Conservation (phyloP, 2,888 invertebrate genomes). For the Latrodectus elegans region DNA sequence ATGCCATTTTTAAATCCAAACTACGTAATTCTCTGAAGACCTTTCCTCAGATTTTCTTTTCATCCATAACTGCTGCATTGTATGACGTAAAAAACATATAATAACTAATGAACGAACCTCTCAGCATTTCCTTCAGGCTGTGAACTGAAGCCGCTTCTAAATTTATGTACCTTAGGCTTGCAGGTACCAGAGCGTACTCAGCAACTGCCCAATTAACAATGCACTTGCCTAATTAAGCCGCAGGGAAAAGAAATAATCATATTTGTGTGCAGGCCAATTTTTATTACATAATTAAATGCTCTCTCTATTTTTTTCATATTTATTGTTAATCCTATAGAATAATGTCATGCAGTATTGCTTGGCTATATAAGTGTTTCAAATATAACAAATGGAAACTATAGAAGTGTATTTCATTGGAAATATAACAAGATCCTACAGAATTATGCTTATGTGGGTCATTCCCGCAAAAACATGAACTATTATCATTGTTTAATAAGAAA, state of each 20-base stretch:
- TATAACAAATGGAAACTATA: no score
- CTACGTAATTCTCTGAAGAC: constrained; percentile 10
- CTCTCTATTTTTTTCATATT: constrained; percentile 53
- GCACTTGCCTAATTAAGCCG: constrained; percentile 60
- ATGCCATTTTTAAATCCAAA: background rate
- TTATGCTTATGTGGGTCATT: no score
- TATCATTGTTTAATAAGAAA: no score
- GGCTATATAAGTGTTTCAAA: no score
- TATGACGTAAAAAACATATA: constrained; percentile 17
- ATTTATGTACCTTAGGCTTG: constrained; percentile 47
- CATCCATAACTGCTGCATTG: constrained; percentile 12
- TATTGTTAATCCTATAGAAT: constrained; percentile 28
- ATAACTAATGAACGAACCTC: no score
- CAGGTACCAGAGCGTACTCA: constrained; percentile 40
- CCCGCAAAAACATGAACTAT: no score
- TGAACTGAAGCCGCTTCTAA: constrained; percentile 34
- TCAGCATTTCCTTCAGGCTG: background rate
- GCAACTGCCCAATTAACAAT: constrained; percentile 64
- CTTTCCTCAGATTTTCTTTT: constrained; percentile 22
- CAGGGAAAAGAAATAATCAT: constrained; percentile 54
- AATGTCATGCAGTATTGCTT: no score
- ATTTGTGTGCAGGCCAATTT: constrained; percentile 62
- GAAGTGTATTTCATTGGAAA: no score
- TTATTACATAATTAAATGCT: constrained; percentile 65
- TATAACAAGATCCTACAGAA: no score